Conservation (phyloP, 2,888 invertebrate genomes). For the Ethmia dodecea region DNA sequence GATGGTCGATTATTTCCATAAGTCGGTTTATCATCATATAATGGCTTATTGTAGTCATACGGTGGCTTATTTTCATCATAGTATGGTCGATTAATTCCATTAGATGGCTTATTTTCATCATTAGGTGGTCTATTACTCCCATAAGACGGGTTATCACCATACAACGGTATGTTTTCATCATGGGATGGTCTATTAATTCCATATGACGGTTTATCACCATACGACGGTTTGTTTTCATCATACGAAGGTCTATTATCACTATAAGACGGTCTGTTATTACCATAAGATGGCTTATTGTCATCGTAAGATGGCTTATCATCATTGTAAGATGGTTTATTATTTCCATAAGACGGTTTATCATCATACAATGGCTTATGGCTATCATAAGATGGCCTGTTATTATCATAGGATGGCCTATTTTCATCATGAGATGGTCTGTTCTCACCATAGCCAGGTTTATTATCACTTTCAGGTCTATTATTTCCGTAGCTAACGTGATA, state of each 20-base stretch:
- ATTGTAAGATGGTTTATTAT: slow-evolving; percentile 13
- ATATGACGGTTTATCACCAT: slow-evolving; percentile 8
- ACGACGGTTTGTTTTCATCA: background rate
- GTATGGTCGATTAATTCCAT: slow-evolving; percentile 8
- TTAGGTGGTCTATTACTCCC: slow-evolving; percentile 19
- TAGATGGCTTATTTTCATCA: slow-evolving; percentile 14
- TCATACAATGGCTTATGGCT: slow-evolving; percentile 15
- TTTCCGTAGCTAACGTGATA: slow-evolving; percentile 17
- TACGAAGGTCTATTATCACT: slow-evolving; percentile 7
- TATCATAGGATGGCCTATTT: slow-evolving; percentile 18
- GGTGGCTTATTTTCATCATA: slow-evolving; percentile 21
- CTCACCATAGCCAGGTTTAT: slow-evolving; percentile 18
- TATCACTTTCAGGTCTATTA: slow-evolving; percentile 18
- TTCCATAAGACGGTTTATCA: slow-evolving; percentile 17
- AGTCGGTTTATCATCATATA: slow-evolving; percentile 15
- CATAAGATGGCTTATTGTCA: slow-evolving; percentile 11
- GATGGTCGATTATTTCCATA: slow-evolving; percentile 13
- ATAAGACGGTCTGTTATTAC: slow-evolving; percentile 8
- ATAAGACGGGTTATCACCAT: slow-evolving; percentile 18
- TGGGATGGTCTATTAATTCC: slow-evolving; percentile 9
- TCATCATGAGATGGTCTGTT: slow-evolving; percentile 11
- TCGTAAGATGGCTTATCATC: slow-evolving; percentile 15
- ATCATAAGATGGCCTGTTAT: slow-evolving; percentile 17
- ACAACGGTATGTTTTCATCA: slow-evolving; percentile 16
- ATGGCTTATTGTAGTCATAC: slow-evolving; percentile 15